Evolutionary conservation across 2,113 vertebrate species (phyloP), one percentile per base, ranked within the genome.

Genomic region (Ammodytes marinus): DNA sequence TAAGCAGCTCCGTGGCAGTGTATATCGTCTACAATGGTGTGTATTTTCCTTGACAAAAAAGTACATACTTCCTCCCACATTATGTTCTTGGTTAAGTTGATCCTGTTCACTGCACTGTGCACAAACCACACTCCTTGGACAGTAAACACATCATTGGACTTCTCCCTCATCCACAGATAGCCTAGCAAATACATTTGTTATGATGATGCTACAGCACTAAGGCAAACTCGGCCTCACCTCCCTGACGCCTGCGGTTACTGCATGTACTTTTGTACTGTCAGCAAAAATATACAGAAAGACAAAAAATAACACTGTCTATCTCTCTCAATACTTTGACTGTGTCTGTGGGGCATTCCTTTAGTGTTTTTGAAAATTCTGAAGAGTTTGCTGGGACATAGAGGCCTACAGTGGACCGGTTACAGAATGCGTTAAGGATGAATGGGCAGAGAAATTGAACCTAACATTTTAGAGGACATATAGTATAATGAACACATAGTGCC

Each of bases 91-190:
- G 61, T 61, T 55, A 39, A 50, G 60, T n/a, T n/a, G 14, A 60
- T 53, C 15, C 19, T 58, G 11, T 15, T 65, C 63, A 60, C 54
- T 59, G 43, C 47, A 72, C 27, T 50, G 64, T 45, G 15, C 14
- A 64, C n/a, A 68, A 46, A 64, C n/a, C 61, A 46, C 7, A 66
- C 40, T 66, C n/a, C 19, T 47, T 35, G 68, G 63, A 78, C 69
- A 57, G 49, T 47, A 47, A 73, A 69, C 42, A 49, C 64, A 59
- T 64, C 71, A 40, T 74, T 50, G 65, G 8, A 63, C 42, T 73
- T 46, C 69, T 12, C 47, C 27, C 5, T 37, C 9, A 2, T 60
- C 59, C 67, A 72, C 60, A 80, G 54, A 85, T 42, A 85, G 60
- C 54, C 61, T 57, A 11, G 35, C 49, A 53, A 27, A 60, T 77